Base-by-base conservation (phyloP, 2,797 vertebrate species). In the Chromobotia macracanthus region DNA sequence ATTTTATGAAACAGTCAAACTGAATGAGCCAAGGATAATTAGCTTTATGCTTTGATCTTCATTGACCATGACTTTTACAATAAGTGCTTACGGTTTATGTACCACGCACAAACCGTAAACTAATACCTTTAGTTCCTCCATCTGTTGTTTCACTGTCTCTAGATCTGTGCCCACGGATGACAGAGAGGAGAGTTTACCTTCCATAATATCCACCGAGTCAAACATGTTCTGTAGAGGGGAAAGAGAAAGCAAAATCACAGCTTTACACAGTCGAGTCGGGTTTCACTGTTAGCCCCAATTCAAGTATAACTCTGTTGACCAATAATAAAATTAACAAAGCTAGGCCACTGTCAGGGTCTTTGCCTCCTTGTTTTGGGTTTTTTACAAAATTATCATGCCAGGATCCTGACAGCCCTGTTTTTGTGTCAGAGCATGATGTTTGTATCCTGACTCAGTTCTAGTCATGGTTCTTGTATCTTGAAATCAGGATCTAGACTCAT, bases 71-170 rank as follows among this genome's bases (percentile, higher is more conserved):
- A 48, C 65, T 18, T 35, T 25, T 31, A 44, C 15, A 68, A 53
- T 31, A 28, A 75, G 44, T n/a, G 44, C 0, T 75, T 31, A 61
- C 18, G 31, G 44, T 28, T 56, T 31, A 16, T 16, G 50, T 46
- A 55, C 48, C 73, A 63, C 53, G 68, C 8, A 23, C 23, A 31
- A 38, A 48, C 58, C 19, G 16, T 25, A 46, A 81, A 73, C 70
- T 9, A 28, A 70, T 95, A 99, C 98, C 97, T 99, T 99, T 56
- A 97, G 95, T 76, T 99, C 98, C 25, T 93, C 94, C 9, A 98
- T 98, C 91, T 99, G 98, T 85, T 99, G 97, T 86, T 99, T 99
- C 80, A 99, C 98, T 18, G 97, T 98, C 89, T 98, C 96, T 87
- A 99, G 92, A 87, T 99, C 98, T 53, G 97, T 99, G 91, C 97